Base-by-base conservation (phyloP, 2,888 invertebrate genomes). In the Frankliniella fusca region DNA sequence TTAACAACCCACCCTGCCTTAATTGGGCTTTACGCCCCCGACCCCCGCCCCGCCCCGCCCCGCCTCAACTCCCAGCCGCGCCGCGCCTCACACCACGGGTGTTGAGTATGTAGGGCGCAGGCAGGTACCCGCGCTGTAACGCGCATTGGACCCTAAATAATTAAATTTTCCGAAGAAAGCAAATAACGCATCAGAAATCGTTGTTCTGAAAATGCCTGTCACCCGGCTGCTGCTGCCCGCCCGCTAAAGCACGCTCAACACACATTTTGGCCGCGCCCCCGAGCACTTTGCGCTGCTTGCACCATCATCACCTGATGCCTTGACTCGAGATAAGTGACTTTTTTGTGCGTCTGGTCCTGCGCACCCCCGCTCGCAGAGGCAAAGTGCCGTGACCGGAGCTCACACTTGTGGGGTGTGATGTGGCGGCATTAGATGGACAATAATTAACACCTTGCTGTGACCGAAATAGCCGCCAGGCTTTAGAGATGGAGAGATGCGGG, bases 391-490 rank as follows among this genome's bases (percentile, higher is more conserved):
- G 61, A 61, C 61, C 61, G 20, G 18, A 61, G 18, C 61, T 61
- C 61, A 61, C 61, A 61, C 61, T 61, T 61, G 61, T 61, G 38
- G 18, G 61, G 61, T 61, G 61, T 15, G 61, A 12, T 18, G 61
- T 18, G 61, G 38, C 38, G 5, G 38, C 38, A 38, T 61, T 61
- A n/a, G 61, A 61, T 18, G 61, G 61, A 61, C 61, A 61, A 61
- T 61, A 61, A 61, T 61, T 61, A 61, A 61, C 61, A 61, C 61
- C 61, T 61, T 61, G 61, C 61, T 18, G 61, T n/a, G 61, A 61
- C 61, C 18, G 18, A 61, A 18, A 15, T 18, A 61, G 61, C 20
- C 20, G 61, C 7, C 61, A 18, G 38, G 38, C 38, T 38, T 38
- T 38, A 5, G 38, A 38, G 38, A 38, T 38, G 38, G 2, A 38